Conservation (phyloP, 2,113 vertebrate genomes). For the Etia nguti region DNA sequence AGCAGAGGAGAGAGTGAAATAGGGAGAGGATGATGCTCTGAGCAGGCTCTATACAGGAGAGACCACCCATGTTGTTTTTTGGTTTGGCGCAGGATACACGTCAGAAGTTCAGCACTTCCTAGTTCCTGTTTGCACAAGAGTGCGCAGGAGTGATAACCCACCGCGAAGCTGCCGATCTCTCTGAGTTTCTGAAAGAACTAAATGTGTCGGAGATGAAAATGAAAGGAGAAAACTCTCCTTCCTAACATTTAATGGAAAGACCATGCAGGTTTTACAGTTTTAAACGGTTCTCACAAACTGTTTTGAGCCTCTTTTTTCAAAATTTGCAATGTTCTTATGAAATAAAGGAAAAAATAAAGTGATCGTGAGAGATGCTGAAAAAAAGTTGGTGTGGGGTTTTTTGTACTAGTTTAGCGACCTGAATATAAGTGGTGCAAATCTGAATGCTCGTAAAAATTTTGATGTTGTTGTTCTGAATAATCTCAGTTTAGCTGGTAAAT, state of each 20-base stretch:
- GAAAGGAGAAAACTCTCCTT: not conserved
- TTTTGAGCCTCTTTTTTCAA: not conserved
- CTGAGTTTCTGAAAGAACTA: not conserved
- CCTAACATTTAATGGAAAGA: not conserved
- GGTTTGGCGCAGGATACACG: slow-evolving; percentile 11
- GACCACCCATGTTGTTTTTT: not conserved
- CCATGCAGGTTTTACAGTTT: not conserved
- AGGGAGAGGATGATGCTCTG: not conserved
- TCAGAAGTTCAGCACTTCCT: slow-evolving; percentile 27
- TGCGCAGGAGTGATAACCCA: not conserved
- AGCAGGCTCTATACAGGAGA: not conserved
- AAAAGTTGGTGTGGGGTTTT: not conserved
- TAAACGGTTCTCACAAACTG: not conserved
- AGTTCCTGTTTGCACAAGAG: slow-evolving; percentile 47
- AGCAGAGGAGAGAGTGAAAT: not conserved
- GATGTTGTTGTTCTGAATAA: not conserved
- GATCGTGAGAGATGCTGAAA: not conserved
- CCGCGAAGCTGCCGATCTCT: not conserved
- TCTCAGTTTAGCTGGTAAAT: not conserved
- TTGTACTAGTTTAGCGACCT: not conserved
- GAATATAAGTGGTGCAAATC: not conserved
- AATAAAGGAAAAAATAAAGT: not conserved
- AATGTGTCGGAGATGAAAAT: not conserved
- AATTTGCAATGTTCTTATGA: not conserved
- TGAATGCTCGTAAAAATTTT: not conserved